phyloP scores from a whole-genome alignment of 2,113 vertebrate species.

The Albula goreensis region DNA sequence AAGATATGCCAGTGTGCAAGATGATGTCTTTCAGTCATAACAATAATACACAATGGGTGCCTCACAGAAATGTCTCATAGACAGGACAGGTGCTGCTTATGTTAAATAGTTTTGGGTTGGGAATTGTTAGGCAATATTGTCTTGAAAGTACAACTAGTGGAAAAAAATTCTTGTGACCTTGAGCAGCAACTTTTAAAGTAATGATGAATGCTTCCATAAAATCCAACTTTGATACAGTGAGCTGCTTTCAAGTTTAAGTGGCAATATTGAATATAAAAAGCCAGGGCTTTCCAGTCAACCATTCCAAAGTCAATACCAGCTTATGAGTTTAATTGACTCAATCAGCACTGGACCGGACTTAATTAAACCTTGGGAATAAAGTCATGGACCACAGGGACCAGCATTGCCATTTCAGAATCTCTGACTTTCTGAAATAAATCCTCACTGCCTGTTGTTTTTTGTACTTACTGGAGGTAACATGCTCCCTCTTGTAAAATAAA shows the following conservation, averaged over 20 bases:
- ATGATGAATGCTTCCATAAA: conserved; percentile 22
- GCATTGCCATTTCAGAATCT: conserved; percentile 40
- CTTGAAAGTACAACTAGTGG: background rate
- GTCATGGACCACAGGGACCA: conserved; percentile 57
- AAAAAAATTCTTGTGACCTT: conserved; percentile 22
- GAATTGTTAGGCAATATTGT: background rate
- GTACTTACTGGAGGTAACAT: too few species aligned
- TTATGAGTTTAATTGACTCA: conserved; percentile 60
- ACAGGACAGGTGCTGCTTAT: background rate
- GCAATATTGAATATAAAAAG: conserved; percentile 14
- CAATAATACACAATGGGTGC: background rate
- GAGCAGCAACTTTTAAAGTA: conserved; percentile 16
- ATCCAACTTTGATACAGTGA: conserved; percentile 14
- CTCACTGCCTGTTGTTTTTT: background rate
- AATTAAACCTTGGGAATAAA: conserved; percentile 64
- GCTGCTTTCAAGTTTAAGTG: conserved; percentile 16
- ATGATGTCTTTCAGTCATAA: background rate
- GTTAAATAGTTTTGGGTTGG: background rate
- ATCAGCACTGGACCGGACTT: conserved; percentile 58
- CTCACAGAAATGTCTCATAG: conserved; percentile 5
- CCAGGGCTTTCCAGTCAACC: conserved; percentile 45
- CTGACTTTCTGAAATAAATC: conserved; percentile 35
- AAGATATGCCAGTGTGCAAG: background rate
- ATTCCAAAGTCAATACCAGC: conserved; percentile 59
- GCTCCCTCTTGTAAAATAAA: too few species aligned